Percentiles rank a stretch among this genome's conserved stretches.
phyloP scores from a whole-genome alignment of 2,888 invertebrate genomes.

The Epinotia demarniana region DNA sequence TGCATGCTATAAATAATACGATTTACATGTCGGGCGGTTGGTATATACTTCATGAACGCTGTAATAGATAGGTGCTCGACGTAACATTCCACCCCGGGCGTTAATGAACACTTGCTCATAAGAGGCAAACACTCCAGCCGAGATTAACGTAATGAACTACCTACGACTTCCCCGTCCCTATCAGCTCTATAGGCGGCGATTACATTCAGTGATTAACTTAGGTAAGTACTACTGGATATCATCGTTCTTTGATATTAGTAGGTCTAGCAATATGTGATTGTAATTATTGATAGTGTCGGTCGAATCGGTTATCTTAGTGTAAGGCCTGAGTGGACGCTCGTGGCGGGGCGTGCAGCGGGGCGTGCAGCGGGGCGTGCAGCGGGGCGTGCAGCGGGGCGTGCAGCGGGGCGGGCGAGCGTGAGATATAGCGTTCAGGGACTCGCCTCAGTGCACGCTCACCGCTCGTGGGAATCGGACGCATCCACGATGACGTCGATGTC shows the following conservation, averaged over 20 bases:
- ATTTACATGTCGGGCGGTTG: conserved; percentile 19
- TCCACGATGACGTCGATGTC: no score
- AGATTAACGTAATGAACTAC: conserved; percentile 43
- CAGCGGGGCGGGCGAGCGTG: no score
- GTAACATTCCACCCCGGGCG: conserved; percentile 36
- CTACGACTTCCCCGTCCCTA: conserved; percentile 20
- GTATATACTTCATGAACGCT: conserved; percentile 38
- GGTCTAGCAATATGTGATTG: neutral
- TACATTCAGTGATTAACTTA: conserved; percentile 6
- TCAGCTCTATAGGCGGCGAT: conserved; percentile 27
- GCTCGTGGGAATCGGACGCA: no score
- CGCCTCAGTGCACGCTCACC: no score
- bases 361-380: no score
- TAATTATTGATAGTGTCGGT: neutral
- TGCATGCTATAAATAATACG: conserved; percentile 52
- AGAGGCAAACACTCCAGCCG: conserved; percentile 42
- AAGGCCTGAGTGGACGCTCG: no score
- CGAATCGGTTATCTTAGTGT: no score
- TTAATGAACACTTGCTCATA: conserved; percentile 41
- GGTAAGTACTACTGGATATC: neutral
- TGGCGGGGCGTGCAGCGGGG: no score
- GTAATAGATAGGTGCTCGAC: conserved; percentile 32
- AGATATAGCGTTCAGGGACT: no score
- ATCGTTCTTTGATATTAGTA: neutral
- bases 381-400: no score